Evolutionary conservation across 2,888 invertebrate species (phyloP), one percentile per base, ranked within the genome.

Genomic region (Andrena camellia): DNA sequence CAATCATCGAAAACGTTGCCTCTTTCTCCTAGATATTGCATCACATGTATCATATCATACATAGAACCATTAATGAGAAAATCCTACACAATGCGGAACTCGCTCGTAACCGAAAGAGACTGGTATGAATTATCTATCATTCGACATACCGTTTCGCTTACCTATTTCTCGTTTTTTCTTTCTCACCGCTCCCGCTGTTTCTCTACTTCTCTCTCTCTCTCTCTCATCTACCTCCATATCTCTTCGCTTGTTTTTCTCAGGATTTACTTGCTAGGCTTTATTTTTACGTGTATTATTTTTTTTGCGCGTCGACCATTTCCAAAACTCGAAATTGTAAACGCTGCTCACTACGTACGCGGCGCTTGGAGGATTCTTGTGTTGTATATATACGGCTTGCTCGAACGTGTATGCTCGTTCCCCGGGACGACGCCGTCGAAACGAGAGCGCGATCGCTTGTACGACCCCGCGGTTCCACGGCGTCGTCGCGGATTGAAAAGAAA

Each of bases 71-170:
- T 73, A 79, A 81, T 82, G 79, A 82, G 84, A 74, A 74, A 84
- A 87, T 88, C 88, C 91, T 92, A 93, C 91, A 90, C 91, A 90
- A 90, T 88, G 89, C 92, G 92, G 92, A 92, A 93, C 93, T 93
- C 89, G 91, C 90, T 92, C 92, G 92, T 92, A 93, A 93, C 92
- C 92, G 92, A 93, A 93, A 92, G 91, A 92, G 91, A 92, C 92
- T 91, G 88, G 8, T 83, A 70, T 68, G 33, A 57, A 23, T 52
- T 52, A 86, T 91, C 90, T 87, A 88, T 89, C 89, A 85, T 89
- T 87, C 79, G 85, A 73, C 82, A 83, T 89, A 69, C 88, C 88
- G 76, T 86, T 86, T 83, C 88, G 79, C 86, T 80, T 88, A 85
- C 86, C 79, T 88, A 85, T 86, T 70, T 67, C 29, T 42, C 57